phyloP scores from a whole-genome alignment of 2,113 vertebrate species.

The Ptyas mucosa region DNA sequence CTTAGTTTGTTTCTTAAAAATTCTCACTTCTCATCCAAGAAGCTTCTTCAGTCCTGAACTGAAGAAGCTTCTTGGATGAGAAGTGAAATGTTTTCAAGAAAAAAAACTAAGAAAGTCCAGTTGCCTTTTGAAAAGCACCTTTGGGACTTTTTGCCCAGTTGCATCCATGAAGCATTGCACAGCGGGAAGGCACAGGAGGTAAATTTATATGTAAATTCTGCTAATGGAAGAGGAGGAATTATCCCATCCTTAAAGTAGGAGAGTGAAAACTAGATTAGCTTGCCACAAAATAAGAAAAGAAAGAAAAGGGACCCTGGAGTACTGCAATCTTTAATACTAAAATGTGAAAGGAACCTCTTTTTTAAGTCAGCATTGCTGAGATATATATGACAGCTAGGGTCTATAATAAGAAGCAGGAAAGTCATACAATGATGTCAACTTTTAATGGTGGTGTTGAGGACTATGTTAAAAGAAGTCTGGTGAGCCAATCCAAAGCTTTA shows the following conservation, averaged over 20 bases:
- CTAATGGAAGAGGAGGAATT: background rate
- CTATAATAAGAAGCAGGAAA: background rate
- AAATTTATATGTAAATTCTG: background rate
- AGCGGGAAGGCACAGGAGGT: background rate
- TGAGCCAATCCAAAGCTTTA: background rate
- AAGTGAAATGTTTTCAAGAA: background rate
- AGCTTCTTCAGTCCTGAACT: background rate
- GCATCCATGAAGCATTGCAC: background rate
- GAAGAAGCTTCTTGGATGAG: background rate
- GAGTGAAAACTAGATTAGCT: background rate
- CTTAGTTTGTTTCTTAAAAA: background rate
- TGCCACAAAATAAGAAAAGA: background rate
- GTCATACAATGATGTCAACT: background rate
- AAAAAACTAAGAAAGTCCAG: too few species aligned
- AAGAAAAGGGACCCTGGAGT: background rate
- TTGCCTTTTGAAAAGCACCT: background rate
- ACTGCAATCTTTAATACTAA: background rate
- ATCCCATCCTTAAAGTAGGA: background rate
- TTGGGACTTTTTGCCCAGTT: background rate
- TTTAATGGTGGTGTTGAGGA: background rate
- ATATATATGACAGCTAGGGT: background rate
- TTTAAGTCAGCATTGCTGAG: background rate
- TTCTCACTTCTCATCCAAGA: background rate
- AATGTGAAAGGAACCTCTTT: background rate
- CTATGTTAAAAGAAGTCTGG: background rate